These are phyloP conservation scores for Troilus luridus DNA, from an alignment of 2,888 invertebrate genomes.

Conservation along the genomic window DNA sequence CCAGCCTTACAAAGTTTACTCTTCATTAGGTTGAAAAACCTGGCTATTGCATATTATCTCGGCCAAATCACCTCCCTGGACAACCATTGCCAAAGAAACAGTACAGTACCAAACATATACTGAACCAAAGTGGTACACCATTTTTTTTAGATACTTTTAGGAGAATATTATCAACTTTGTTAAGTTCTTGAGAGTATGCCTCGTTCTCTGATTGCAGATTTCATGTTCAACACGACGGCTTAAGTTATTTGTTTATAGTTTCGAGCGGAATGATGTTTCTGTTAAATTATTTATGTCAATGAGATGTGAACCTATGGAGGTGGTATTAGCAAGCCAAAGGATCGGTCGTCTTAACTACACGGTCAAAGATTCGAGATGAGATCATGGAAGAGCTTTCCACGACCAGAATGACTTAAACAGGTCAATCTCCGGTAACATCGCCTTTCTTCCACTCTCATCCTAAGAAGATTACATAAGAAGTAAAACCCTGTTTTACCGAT, in stretches of 20 bases:
- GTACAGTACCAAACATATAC: too few species aligned
- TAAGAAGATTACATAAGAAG: too few species aligned
- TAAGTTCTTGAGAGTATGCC: not conserved
- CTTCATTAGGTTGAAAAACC: too few species aligned
- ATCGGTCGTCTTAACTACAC: not conserved
- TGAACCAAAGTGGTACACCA: too few species aligned
- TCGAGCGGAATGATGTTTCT: not conserved
- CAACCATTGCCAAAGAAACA: too few species aligned
- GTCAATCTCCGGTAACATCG: not conserved
- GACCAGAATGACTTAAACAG: not conserved
- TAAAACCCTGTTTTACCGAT: too few species aligned
- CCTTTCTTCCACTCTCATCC: not conserved
- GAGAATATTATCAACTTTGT: too few species aligned
- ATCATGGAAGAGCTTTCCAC: not conserved
- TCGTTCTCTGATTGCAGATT: not conserved
- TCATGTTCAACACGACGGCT: not conserved
- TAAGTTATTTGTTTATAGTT: constrained; percentile 22
- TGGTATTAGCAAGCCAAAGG: not conserved
- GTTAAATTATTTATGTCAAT: constrained; percentile 41
- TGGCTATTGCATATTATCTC: too few species aligned
- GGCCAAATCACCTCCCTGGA: too few species aligned
- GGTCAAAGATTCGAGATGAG: constrained; percentile 31
- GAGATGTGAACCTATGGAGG: not conserved
- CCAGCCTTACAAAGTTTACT: too few species aligned
- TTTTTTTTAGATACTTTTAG: too few species aligned